These are phyloP conservation scores for Spodoptera litura DNA, from an alignment of 1,140 invertebrate genomes.

Conservation along the genomic window DNA sequence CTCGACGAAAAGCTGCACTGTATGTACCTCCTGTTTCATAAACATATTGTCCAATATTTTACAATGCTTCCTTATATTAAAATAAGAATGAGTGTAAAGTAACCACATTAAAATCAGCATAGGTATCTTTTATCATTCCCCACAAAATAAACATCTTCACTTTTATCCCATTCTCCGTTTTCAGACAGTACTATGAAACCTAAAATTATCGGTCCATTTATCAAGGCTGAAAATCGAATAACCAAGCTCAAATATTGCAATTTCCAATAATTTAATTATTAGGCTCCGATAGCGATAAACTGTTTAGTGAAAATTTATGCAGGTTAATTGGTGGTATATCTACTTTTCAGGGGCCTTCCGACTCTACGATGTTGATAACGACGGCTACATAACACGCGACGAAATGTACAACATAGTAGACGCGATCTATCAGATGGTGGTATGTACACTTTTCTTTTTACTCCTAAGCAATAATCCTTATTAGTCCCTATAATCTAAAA, in stretches of 20 bases:
- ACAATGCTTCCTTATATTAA: no score
- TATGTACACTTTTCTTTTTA: constrained; percentile 88
- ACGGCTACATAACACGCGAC: constrained; percentile 98
- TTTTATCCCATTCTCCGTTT: no score
- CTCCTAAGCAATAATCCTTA: no score
- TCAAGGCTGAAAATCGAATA: no score
- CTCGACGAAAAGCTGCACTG: constrained; percentile 98
- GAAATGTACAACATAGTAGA: constrained; percentile 99
- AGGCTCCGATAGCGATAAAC: background rate
- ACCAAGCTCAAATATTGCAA: background rate
- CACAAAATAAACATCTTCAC: no score
- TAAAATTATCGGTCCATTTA: no score
- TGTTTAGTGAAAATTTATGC: constrained; percentile 2
- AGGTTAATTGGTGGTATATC: constrained; percentile 17
- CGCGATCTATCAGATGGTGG: constrained; percentile 99
- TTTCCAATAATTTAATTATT: constrained; percentile 15
- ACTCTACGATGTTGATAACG: constrained; percentile 98
- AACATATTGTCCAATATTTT: no score
- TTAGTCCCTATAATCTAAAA: no score
- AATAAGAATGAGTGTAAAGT: no score
- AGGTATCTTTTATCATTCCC: no score
- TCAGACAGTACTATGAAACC: no score
- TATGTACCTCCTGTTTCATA: constrained; percentile 87
- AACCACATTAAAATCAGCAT: no score
- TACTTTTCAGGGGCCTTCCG: constrained; percentile 96